phyloP scores from a whole-genome alignment of 2,113 vertebrate genomes.

The Pseudolaguvia tuberculata region DNA sequence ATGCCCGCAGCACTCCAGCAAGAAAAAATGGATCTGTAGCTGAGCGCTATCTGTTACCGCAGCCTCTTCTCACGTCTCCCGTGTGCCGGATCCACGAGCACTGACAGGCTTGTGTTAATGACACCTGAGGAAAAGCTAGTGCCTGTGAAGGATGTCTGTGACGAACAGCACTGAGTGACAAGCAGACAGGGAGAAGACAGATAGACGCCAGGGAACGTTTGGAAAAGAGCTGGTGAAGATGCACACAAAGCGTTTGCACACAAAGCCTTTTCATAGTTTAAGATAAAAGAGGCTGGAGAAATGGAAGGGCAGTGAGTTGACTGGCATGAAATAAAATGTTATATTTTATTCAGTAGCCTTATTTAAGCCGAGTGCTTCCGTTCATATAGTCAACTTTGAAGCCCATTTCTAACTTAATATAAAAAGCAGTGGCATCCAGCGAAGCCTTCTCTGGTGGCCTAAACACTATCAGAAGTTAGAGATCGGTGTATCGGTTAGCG shows the following conservation, averaged over 20 bases:
- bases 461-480: too few species aligned
- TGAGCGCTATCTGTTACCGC: slow-evolving; percentile 41
- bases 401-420: not conserved
- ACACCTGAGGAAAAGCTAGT: slow-evolving; percentile 13
- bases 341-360: not conserved
- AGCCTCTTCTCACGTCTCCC: slow-evolving; percentile 33
- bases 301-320: slow-evolving; percentile 14
- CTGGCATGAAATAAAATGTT: not conserved
- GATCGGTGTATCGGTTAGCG: too few species aligned
- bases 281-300: not conserved
- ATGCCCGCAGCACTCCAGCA: slow-evolving; percentile 26
- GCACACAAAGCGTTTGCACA: slow-evolving; percentile 4
- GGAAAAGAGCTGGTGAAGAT: slow-evolving; percentile 15
- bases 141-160: slow-evolving; percentile 8
- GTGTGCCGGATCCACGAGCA: not conserved
- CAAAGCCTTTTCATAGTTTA: not conserved
- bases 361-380: not conserved
- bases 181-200: slow-evolving; percentile 31
- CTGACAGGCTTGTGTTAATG: slow-evolving; percentile 39
- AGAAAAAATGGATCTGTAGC: not conserved
- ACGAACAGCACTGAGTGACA: slow-evolving; percentile 18
- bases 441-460: too few species aligned
- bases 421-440: too few species aligned
- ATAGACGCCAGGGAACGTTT: slow-evolving; percentile 22
- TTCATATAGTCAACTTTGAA: not conserved